Percentiles rank a stretch among this genome's conserved stretches.
phyloP scores from a whole-genome alignment of 2,797 vertebrate genomes.

The Pangasius djambal region DNA sequence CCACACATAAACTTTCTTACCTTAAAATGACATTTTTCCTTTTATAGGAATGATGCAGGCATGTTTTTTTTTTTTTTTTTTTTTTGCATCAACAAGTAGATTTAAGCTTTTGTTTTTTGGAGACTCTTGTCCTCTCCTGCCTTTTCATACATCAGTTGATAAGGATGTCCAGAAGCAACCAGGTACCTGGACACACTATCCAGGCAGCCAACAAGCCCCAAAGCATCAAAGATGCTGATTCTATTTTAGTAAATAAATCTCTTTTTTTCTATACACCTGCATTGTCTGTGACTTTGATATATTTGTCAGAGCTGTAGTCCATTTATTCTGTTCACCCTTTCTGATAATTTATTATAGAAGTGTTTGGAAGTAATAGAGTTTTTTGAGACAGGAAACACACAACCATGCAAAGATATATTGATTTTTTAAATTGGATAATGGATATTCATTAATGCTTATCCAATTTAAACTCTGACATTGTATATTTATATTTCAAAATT shows the following conservation, averaged over 20 bases:
- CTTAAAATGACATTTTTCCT: not conserved
- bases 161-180: not conserved
- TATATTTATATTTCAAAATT: not conserved
- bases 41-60: not conserved
- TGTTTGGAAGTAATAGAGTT: not conserved
- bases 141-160: slow-evolving; percentile 1
- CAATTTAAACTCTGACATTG: too few species aligned
- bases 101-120: not conserved
- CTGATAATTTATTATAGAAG: not conserved
- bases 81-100: not conserved
- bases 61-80: too few species aligned
- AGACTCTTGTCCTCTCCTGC: not conserved
- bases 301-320: not conserved
- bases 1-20: not conserved
- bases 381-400: not conserved
- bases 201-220: not conserved
- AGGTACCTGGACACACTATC: not conserved
- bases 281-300: not conserved
- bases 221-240: not conserved
- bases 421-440: not conserved
- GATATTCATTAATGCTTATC: not conserved
- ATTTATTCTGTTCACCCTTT: not conserved
- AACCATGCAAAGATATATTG: not conserved
- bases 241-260: not conserved
- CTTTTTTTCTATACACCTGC: not conserved